Evolutionary conservation across 2,797 vertebrate species (phyloP).

Genomic region (Anolis apletophallus): DNA sequence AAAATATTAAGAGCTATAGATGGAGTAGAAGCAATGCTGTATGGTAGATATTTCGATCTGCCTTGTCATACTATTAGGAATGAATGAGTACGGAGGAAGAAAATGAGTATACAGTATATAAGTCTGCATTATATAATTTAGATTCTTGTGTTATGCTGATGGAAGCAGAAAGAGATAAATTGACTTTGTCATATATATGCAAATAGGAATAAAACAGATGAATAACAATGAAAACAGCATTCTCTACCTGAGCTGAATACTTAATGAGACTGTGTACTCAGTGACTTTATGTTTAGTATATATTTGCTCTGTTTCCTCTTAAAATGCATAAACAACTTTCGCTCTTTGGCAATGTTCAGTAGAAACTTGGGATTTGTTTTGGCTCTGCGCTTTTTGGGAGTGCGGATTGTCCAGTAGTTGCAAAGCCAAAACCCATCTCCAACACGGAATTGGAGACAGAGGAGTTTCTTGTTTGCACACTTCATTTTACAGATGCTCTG

Average conservation of each 20-base stretch:
- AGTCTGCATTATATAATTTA: conserved; percentile 6
- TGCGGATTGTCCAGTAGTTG: not conserved
- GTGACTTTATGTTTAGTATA: not conserved
- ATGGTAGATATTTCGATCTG: not conserved
- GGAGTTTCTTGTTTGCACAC: not conserved
- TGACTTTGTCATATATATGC: accelerated
- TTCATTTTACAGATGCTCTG: not conserved
- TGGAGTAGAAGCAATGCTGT: conserved; percentile 15
- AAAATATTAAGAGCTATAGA: not conserved
- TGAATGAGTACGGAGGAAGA: not conserved
- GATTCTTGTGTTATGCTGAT: not conserved
- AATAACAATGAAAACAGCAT: not conserved
- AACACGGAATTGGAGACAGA: not conserved
- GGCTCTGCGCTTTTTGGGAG: not conserved
- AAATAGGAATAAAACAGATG: not conserved
- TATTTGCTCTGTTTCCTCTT: not conserved
- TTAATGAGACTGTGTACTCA: not conserved
- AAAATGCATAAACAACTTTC: not conserved
- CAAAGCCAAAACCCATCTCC: not conserved
- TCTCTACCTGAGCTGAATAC: not conserved
- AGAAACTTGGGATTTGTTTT: not conserved
- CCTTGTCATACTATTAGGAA: not conserved
- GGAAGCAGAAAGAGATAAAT: not conserved
- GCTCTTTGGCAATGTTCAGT: not conserved
- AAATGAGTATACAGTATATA: not conserved